phyloP scores from a whole-genome alignment of 2,113 vertebrate species.

The Ivindomyrus marchei region DNA sequence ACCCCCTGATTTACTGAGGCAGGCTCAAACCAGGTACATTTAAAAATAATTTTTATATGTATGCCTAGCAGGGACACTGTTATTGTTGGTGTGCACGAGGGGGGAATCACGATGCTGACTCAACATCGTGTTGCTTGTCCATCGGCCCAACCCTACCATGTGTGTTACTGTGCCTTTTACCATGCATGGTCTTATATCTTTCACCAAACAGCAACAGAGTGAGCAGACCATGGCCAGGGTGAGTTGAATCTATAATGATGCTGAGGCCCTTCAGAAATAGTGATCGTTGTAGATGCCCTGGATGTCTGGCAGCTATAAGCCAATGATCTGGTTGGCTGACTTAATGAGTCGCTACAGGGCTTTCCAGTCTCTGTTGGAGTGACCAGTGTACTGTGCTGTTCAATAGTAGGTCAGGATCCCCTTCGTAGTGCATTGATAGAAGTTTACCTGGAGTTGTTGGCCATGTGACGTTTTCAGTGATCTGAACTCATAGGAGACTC shows the following conservation, averaged over 20 bases:
- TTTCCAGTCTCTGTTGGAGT: neutral
- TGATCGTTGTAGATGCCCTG: neutral
- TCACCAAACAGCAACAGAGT: neutral
- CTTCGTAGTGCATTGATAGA: neutral
- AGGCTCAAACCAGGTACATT: neutral
- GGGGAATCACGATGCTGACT: neutral
- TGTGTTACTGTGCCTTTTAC: neutral
- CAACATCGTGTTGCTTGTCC: neutral
- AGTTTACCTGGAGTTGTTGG: neutral
- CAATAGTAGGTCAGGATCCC: neutral
- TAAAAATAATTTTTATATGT: neutral
- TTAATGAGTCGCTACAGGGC: neutral
- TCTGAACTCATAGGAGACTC: neutral
- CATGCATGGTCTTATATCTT: neutral
- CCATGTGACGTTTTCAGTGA: neutral
- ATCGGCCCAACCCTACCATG: neutral
- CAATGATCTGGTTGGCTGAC: neutral
- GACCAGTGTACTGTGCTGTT: neutral
- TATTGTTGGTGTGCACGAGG: neutral
- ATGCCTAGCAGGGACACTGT: neutral
- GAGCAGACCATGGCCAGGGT: neutral
- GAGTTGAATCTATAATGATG: neutral
- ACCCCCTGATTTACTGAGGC: neutral
- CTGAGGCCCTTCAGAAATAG: neutral
- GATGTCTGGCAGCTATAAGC: neutral